Percentiles rank a stretch among this genome's conserved stretches.
phyloP scores from a whole-genome alignment of 1,140 invertebrate species.

The Amphibalanus amphitrite region DNA sequence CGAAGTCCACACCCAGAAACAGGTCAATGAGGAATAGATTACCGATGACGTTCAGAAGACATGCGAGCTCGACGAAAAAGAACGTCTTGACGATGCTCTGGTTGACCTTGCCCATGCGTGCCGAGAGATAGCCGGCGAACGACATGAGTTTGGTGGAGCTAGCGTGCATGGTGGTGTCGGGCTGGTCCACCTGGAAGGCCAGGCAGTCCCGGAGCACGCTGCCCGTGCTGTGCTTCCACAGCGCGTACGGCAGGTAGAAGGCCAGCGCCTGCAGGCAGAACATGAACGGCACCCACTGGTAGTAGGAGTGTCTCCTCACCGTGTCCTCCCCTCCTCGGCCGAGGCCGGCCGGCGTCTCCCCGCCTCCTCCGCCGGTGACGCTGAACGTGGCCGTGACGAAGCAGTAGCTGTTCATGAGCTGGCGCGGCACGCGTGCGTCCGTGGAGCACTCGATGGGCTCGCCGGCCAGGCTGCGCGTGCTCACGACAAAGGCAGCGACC shows the following conservation, averaged over 20 bases:
- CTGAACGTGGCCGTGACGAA: slow-evolving; percentile 29
- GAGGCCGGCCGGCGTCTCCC: slow-evolving; percentile 13
- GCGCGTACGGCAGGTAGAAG: slow-evolving; percentile 28
- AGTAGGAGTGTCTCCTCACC: slow-evolving; percentile 39
- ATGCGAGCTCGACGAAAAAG: slow-evolving; percentile 51
- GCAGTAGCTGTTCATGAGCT: slow-evolving; percentile 31
- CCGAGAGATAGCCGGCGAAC: background rate
- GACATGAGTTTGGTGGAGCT: background rate
- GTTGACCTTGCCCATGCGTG: background rate
- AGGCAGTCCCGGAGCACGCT: background rate
- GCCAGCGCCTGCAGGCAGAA: slow-evolving; percentile 26
- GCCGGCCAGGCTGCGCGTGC: slow-evolving; percentile 34
- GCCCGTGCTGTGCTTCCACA: slow-evolving; percentile 20
- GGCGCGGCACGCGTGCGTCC: slow-evolving; percentile 25
- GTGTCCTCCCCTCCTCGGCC: slow-evolving; percentile 22
- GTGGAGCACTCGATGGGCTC: slow-evolving; percentile 30
- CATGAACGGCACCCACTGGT: slow-evolving; percentile 64
- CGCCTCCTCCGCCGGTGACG: background rate
- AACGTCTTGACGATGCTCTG: slow-evolving; percentile 6
- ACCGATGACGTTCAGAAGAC: slow-evolving; percentile 59
- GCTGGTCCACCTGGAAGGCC: background rate
- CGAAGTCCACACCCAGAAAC: slow-evolving; percentile 82
- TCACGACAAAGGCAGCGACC: slow-evolving; percentile 32
- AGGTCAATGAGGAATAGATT: slow-evolving; percentile 80
- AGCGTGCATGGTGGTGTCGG: background rate